Base-by-base conservation (phyloP, 2,888 invertebrate genomes). In the Meandrusa payeni region DNA sequence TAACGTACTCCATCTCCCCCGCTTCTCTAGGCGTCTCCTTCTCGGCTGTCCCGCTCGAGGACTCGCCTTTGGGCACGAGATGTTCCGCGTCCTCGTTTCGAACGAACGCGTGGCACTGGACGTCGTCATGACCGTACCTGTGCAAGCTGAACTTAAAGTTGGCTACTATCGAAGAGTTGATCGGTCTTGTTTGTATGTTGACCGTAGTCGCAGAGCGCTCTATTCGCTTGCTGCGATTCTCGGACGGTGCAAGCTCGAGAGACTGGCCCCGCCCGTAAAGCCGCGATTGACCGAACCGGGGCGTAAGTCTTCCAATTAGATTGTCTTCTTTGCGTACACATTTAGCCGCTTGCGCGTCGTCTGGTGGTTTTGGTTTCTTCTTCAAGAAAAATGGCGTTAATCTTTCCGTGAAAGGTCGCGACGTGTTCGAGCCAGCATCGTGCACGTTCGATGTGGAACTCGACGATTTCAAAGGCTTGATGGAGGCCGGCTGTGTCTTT, bases 341-440 rank as follows among this genome's bases (percentile, higher is more conserved):
- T 42, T 73, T 55, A 5, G 59, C 53, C 22, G 59, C 48, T 46
- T 55, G 56, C 42, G 63, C 22, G 32, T 75, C 77, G 19, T 77
- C 80, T 6, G 71, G 47, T 13, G 69, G 69, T 50, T 86, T 85
- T 32, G 80, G 57, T 51, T 85, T 86, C 58, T 78, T 80, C 54
- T 87, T 88, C 3, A 86, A 61, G 51, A 88, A 87, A 51, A 79
- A 86, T n/a, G 87, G 86, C 47, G 87, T 81, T 11, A 87, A 58
- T 9, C 87, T 64, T 51, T 87, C 87, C n/a, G 82, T 52, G 44
- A 87, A 52, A 36, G 80, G 82, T 1, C 81, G 72, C 54, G 80
- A 70, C 32, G 67, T 48, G 41, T 67, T 62, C 38, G 75, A 51
- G 36, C 74, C 74, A 19, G 73, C 75, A 52, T 87, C 86, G 60